A percentile compares a stretch with the other conserved stretches of the same genome.
Evolutionary conservation across 2,113 vertebrate species (phyloP).

Genomic region (Naja naja): DNA sequence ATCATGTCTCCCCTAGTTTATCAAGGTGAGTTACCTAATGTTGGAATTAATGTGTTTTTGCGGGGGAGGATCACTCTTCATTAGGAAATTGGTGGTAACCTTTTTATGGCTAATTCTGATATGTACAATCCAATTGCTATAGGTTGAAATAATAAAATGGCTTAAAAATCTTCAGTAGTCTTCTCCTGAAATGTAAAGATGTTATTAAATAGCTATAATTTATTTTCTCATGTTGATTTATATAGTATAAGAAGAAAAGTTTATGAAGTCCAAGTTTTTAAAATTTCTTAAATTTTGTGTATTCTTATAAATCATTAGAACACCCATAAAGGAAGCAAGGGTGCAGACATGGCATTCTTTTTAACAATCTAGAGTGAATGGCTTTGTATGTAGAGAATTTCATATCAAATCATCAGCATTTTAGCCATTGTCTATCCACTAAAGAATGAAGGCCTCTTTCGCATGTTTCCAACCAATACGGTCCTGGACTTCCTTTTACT

Average conservation of each 20-base stretch:
- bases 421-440: too few relatives aligned
- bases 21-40: neutral
- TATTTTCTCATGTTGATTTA: neutral
- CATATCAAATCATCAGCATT: neutral
- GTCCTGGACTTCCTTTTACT: too few relatives aligned
- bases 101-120: neutral
- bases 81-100: neutral
- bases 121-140: neutral
- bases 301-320: neutral
- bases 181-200: accelerated
- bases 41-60: neutral
- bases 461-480: too few relatives aligned
- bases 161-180: neutral
- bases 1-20: neutral
- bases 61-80: neutral
- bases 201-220: neutral
- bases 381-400: neutral
- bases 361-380: neutral
- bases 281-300: neutral
- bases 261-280: neutral
- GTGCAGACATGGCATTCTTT: neutral
- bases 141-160: neutral
- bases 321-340: too few relatives aligned
- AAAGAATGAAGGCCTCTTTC: too few relatives aligned
- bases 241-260: neutral